Base-by-base conservation (phyloP, 2,888 invertebrate genomes). In the Apomyelois bistriatella region DNA sequence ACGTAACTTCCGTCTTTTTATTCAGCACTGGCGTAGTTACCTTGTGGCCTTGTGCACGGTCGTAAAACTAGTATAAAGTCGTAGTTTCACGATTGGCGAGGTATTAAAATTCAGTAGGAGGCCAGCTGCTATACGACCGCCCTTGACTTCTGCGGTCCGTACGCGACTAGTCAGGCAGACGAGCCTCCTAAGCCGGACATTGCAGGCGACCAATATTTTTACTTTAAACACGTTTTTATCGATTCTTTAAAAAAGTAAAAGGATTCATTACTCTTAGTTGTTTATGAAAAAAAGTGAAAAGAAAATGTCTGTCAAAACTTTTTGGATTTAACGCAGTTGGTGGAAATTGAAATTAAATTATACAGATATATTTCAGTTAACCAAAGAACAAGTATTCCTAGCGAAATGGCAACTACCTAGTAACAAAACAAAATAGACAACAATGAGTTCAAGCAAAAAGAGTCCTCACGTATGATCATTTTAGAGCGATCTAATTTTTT, bases 21-120 rank as follows among this genome's bases (percentile, higher is more conserved):
- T 36, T 17, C 48, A 15, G 32, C 47, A 53, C 51, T 56, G 36
- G 72, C 72, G 58, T 72, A 65, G 73, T 67, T 62, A 74, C 70
- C 58, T 59, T 58, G 59, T 68, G 84, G 75, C 86, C 86, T 86
- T 79, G 84, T 65, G 58, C 54, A 53, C 70, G 75, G 67, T 76
- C 80, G 71, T 83, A 79, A 79, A 83, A 75, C 80, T 72, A 73
- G 71, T 64, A 64, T 63, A 65, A 66, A 65, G 68, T 68, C 71
- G 73, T 67, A 74, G 74, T 74, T 77, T 72, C 63, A 70, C 71
- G 76, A 73, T 79, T 74, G 70, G 65, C 61, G 62, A 60, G 58
- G 69, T 76, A 78, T 82, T 84, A 75, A 76, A 79, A 84, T 83
- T 84, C 74, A 79, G 75, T 70, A 79, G 79, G 80, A 83, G 85